A percentile compares a stretch with the other conserved stretches of the same genome.
Evolutionary conservation across 1,140 invertebrate species (phyloP).

Genomic region (Solenopsis invicta): DNA sequence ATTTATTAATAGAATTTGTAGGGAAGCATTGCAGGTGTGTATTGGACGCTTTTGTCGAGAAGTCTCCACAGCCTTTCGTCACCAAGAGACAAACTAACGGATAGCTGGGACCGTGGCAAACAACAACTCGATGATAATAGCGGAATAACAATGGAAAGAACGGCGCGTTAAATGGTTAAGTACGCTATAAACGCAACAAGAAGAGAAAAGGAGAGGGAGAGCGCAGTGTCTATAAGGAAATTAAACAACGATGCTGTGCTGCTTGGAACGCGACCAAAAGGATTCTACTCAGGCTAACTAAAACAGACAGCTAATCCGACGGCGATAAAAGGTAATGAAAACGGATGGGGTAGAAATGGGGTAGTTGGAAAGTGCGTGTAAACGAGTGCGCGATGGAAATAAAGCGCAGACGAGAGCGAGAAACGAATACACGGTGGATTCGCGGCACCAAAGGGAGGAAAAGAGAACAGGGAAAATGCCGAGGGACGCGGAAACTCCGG

Average conservation of each 20-base stretch:
- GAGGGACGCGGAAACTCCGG: slow-evolving; percentile 15
- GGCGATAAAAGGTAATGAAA: slow-evolving; percentile 47
- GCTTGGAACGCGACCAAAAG: slow-evolving; percentile 27
- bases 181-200: background rate
- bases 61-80: background rate
- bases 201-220: background rate
- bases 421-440: background rate
- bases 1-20: slow-evolving; percentile 24
- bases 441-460: background rate
- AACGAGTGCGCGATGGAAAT: slow-evolving; percentile 29
- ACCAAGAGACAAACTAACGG: slow-evolving; percentile 8
- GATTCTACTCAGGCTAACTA: slow-evolving; percentile 21
- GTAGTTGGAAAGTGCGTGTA: slow-evolving; percentile 37
- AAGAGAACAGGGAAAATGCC: slow-evolving; percentile 14
- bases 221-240: slow-evolving; percentile 14
- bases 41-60: background rate
- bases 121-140: slow-evolving; percentile 24
- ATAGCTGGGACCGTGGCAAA: background rate
- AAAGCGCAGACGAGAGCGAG: background rate
- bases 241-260: slow-evolving; percentile 13
- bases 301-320: slow-evolving; percentile 47
- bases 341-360: slow-evolving; percentile 13
- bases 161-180: background rate
- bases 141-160: background rate
- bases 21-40: background rate